Evolutionary conservation across 2,888 invertebrate genomes (phyloP), one percentile per base, ranked within the genome.

Genomic region (Agonopterix alstromeriana): DNA sequence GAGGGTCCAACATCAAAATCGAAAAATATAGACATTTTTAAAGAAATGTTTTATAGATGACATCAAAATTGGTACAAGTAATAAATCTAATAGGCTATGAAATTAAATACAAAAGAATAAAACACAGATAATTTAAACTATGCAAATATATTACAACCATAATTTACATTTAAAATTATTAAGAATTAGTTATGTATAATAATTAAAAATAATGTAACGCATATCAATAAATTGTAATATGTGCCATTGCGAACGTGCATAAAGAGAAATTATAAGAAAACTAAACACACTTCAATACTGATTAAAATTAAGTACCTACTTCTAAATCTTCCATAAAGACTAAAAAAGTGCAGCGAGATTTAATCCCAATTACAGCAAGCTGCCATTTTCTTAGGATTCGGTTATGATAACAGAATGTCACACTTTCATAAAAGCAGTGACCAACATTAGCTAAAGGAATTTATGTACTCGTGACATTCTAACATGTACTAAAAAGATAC

Each of bases 11-110:
- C 73, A 27, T 78, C 62, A 50, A 78, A 85, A 60, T 87, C 79
- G 50, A 84, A 85, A 63, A 74, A 87, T 67, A 87, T 83, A 14
- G 87, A 87, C 87, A 87, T 87, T 51, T 45, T 7, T 8, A 17
- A 48, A 11, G 27, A 35, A 44, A 35, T 11, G 41, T 45, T 35
- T 36, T 27, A 27, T 27, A 27, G 27, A 27, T 27, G 27, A 27
- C 27, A 27, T 11, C 41, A 41, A 41, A 41, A 12, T 45, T 45
- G 45, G 38, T 17, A 17, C 10, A 36, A n/a, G 7, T 8, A 9
- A 45, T 36, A 1, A 62, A 70, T 74, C 81, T 67, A 57, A 38
- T 52, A 47, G 77, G 82, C 60, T 55, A 63, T 60, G 77, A 35
- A 47, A 46, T 40, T 48, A 41, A 46, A 38, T 38, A 38, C 38